Conservation (phyloP, 2,888 invertebrate genomes). For the Chymomyza procnemis region DNA sequence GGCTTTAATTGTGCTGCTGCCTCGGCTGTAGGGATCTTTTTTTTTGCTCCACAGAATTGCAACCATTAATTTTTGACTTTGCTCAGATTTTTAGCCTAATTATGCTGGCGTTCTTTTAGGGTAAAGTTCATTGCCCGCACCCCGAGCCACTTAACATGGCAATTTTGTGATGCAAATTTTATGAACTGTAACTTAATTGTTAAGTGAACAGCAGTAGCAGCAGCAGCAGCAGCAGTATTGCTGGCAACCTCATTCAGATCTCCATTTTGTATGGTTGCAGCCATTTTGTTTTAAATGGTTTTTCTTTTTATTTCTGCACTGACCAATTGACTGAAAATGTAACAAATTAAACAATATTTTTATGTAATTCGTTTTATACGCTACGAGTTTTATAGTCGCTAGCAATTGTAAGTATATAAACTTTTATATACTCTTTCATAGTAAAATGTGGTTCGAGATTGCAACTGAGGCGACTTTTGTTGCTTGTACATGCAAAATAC, state of each 20-base stretch:
- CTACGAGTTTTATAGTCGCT: constrained; percentile 23
- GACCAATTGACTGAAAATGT: constrained; percentile 57
- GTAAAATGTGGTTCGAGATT: background rate
- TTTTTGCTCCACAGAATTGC: background rate
- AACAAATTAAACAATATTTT: background rate
- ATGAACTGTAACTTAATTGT: constrained; percentile 65
- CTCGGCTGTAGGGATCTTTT: constrained; percentile 13
- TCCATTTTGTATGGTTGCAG: constrained; percentile 18
- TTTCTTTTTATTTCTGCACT: constrained; percentile 30
- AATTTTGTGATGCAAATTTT: constrained; percentile 50
- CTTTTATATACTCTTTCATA: constrained; percentile 20
- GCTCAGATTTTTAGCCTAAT: constrained; percentile 12
- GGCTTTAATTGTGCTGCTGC: constrained; percentile 42
- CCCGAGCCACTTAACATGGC: constrained; percentile 2
- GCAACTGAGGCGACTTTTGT: background rate
- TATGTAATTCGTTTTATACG: background rate
- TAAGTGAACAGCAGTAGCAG: constrained; percentile 20
- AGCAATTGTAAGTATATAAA: no score
- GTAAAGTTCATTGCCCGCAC: constrained; percentile 8
- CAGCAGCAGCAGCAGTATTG: no score
- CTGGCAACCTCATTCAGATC: background rate
- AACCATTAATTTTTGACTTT: constrained; percentile 3
- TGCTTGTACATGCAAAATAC: no score
- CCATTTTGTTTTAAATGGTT: constrained; percentile 57
- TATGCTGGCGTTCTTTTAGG: constrained; percentile 12